Conservation (phyloP, 2,888 invertebrate genomes). For the Drosophila pseudotalamancana region DNA sequence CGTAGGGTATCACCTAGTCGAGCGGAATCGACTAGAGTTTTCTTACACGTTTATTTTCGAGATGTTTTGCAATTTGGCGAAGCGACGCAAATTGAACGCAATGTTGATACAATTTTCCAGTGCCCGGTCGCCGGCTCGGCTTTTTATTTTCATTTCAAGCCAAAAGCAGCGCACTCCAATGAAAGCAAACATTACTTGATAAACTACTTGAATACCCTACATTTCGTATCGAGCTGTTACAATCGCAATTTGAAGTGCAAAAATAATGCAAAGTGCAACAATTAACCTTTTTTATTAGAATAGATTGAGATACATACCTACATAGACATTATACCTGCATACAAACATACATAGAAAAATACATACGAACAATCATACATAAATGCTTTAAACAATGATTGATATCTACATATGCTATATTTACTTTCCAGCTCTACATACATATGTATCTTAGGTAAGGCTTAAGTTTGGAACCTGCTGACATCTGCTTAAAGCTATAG, state of each 20-base stretch:
- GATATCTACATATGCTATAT: no score
- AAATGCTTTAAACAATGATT: neutral
- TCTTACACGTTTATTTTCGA: no score
- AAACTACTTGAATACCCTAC: conserved; percentile 16
- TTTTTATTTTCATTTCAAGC: conserved; percentile 50
- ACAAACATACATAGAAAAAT: neutral
- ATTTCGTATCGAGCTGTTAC: no score
- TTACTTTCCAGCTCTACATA: no score
- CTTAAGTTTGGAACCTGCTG: no score
- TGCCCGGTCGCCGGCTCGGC: conserved; percentile 20
- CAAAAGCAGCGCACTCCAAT: conserved; percentile 41
- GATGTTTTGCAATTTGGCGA: conserved; percentile 72
- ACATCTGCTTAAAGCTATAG: neutral
- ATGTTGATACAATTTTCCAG: conserved; percentile 71
- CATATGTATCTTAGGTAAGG: no score
- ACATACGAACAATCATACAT: neutral
- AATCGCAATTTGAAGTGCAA: no score
- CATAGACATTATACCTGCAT: neutral
- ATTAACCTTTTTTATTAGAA: no score
- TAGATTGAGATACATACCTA: neutral
- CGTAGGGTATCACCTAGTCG: no score
- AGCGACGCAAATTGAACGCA: conserved; percentile 69
- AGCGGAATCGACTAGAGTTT: no score
- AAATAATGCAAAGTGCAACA: no score
- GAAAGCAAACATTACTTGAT: neutral